Conservation (phyloP, 2,888 invertebrate species). For the Limnephilus rhombicus region DNA sequence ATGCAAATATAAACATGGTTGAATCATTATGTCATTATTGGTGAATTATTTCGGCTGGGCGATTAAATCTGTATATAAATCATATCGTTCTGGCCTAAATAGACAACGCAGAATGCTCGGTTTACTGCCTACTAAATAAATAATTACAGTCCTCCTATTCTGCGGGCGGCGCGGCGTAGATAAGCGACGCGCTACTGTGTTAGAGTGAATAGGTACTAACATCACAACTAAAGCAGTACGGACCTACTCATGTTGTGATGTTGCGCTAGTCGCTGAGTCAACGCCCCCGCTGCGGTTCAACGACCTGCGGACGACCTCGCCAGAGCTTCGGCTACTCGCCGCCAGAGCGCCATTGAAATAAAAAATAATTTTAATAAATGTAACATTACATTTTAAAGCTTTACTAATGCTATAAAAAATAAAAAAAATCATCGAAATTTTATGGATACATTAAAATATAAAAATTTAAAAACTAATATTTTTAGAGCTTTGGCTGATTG, state of each 20-base stretch:
- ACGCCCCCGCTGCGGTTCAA: constrained; percentile 62
- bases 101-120: neutral
- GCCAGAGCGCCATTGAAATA: constrained; percentile 37
- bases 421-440: neutral
- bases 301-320: constrained; percentile 63
- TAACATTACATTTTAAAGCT: neutral
- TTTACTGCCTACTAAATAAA: neutral
- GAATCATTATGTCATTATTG: neutral
- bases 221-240: neutral
- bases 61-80: neutral
- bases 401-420: neutral
- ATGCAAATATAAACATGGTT: neutral
- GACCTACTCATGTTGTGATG: constrained; percentile 16
- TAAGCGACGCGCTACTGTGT: constrained; percentile 28
- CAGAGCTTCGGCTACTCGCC: constrained; percentile 59
- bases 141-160: neutral
- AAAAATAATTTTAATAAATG: neutral
- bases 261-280: constrained; percentile 58
- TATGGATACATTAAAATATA: too few species aligned
- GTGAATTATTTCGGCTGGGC: neutral
- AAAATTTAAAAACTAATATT: neutral
- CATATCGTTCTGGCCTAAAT: constrained; percentile 9
- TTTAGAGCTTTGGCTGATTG: neutral
- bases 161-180: constrained; percentile 18
- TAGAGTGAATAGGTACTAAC: neutral